These are phyloP conservation scores for Epinephelus cyanopodus DNA, from an alignment of 2,113 vertebrate species.

Conservation along the genomic window DNA sequence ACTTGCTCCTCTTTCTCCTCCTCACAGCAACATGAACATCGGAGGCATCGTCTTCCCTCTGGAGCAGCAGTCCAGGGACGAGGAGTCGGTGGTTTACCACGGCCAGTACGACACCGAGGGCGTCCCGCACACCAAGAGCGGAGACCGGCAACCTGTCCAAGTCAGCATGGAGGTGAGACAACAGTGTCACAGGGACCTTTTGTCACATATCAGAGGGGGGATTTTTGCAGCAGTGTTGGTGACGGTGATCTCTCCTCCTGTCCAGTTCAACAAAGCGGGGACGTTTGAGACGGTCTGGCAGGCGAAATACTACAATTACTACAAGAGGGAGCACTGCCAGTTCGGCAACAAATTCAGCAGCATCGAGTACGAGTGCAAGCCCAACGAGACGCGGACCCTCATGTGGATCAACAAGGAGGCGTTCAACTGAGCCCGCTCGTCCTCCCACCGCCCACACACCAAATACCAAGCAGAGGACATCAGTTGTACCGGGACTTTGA, in stretches of 20 bases:
- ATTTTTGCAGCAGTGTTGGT: neutral
- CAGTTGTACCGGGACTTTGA: conserved; percentile 13
- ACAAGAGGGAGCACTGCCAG: conserved; percentile 97
- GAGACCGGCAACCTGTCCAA: conserved; percentile 96
- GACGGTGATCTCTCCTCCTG: neutral
- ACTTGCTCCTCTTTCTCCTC: neutral
- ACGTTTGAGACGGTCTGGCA: conserved; percentile 97
- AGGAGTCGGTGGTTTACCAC: conserved; percentile 88
- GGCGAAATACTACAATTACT: conserved; percentile 99
- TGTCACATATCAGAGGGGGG: neutral
- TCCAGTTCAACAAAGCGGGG: conserved; percentile 92
- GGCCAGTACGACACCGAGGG: conserved; percentile 96
- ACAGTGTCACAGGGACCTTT: neutral
- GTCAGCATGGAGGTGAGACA: conserved; percentile 90
- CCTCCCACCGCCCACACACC: neutral
- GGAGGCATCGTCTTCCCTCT: conserved; percentile 90
- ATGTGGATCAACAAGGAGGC: conserved; percentile 99
- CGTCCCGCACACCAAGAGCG: conserved; percentile 96
- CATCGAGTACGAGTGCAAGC: conserved; percentile 97
- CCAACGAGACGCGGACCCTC: conserved; percentile 96
- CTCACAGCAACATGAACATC: conserved; percentile 92
- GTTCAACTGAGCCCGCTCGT: conserved; percentile 87
- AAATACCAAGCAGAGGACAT: conserved; percentile 3
- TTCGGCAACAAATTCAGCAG: conserved; percentile 95
- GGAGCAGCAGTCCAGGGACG: conserved; percentile 92